phyloP scores from a whole-genome alignment of 2,113 vertebrate genomes.

The Manacus vitellinus region DNA sequence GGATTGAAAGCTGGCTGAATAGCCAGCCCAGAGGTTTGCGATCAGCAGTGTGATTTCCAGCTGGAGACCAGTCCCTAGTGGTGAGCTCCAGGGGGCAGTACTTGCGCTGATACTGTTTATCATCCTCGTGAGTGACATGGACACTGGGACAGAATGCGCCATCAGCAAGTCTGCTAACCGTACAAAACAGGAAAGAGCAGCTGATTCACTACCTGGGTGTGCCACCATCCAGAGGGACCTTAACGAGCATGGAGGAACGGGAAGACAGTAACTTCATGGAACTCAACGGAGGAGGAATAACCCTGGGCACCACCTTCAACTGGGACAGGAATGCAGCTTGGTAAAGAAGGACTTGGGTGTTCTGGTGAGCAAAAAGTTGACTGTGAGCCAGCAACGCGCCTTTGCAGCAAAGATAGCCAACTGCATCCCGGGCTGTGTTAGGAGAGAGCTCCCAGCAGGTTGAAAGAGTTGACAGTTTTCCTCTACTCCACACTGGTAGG shows the following conservation, averaged over 20 bases:
- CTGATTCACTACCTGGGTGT: rapidly evolving
- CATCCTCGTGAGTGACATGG: not conserved
- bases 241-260: rapidly evolving
- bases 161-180: not conserved
- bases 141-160: not conserved
- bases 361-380: not conserved
- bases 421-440: not conserved
- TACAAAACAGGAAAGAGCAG: not conserved
- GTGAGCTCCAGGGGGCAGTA: not conserved
- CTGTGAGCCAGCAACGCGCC: not conserved
- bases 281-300: not conserved
- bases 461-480: rapidly evolving
- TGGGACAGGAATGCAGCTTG: not conserved
- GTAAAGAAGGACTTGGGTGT: not conserved
- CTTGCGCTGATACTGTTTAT: not conserved
- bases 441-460: not conserved
- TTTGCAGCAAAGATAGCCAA: not conserved
- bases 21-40: not conserved
- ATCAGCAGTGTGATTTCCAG: rapidly evolving
- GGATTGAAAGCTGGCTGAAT: not conserved
- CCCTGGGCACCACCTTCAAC: rapidly evolving
- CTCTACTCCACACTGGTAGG: not conserved
- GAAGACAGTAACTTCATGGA: not conserved
- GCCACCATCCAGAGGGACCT: not conserved
- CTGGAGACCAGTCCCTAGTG: not conserved